Percentiles rank a stretch among this genome's conserved stretches.
These are phyloP conservation scores for Sebastes cheni DNA, from an alignment of 2,797 vertebrate genomes.

Conservation along the genomic window DNA sequence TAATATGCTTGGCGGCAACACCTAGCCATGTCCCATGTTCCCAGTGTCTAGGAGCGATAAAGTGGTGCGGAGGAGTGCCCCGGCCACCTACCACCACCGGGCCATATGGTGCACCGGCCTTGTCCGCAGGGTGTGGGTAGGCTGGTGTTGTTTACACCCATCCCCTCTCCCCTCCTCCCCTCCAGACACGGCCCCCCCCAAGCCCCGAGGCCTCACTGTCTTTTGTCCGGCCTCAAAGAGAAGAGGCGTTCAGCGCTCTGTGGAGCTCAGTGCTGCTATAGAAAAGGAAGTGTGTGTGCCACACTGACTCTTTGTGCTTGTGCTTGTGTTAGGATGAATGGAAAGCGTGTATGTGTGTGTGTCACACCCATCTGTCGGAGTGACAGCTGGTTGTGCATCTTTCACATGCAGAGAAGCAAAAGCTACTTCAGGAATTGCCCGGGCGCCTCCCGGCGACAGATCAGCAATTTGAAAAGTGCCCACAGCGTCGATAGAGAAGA, in stretches of 20 bases:
- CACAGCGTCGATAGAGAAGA: neutral
- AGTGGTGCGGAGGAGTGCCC: constrained; percentile 37
- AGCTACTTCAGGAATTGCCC: constrained; percentile 5
- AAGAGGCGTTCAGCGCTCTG: constrained; percentile 34
- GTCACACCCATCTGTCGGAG: constrained; percentile 62
- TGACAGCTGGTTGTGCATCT: constrained; percentile 57
- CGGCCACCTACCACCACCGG: constrained; percentile 37
- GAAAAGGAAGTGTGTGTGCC: constrained; percentile 40
- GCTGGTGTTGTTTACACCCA: constrained; percentile 58
- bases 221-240: constrained; percentile 63
- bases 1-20: constrained; percentile 63
- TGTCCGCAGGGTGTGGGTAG: constrained; percentile 35
- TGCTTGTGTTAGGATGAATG: constrained; percentile 43
- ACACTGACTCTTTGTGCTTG: constrained; percentile 54
- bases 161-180: constrained; percentile 2
- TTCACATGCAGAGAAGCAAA: constrained; percentile 1
- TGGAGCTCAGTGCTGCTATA: constrained; percentile 30
- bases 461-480: neutral
- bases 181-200: constrained; percentile 19
- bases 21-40: constrained; percentile 46
- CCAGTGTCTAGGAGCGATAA: constrained; percentile 20
- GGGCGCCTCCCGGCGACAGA: neutral
- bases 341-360: constrained; percentile 13
- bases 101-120: constrained; percentile 54
- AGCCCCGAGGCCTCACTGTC: constrained; percentile 35